Evolutionary conservation across 30 jellyfish, hydroid and myxozoan genomes (phyloP), one percentile per base, ranked within the genome.

Genomic region (Turritopsis rubra): DNA sequence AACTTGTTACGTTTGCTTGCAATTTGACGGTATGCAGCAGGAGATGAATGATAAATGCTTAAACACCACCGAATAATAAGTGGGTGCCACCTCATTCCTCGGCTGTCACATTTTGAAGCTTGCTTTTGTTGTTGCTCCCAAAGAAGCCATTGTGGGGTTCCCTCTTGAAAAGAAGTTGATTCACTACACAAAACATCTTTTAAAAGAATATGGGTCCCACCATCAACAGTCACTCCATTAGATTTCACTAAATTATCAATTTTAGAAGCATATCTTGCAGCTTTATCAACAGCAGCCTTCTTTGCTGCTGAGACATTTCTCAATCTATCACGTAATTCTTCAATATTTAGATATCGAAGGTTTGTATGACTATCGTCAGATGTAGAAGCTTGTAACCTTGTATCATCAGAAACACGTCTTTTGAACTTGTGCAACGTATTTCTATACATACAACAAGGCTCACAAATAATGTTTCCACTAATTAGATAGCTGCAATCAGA

Each of bases 61-160:
- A 73, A 30, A 30, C 82, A 73, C 82, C 82, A 73, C 60, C 82
- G 28, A 25, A 73, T 29, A 21, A 73, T 73, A 20, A 73, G 82
- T 22, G 82, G 82, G 60, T 73, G 82, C 82, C 82, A 73, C 31
- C 82, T 73, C 82, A 73, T 73, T 25, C 60, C 60, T 1, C 54
- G 52, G 24, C 26, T 25, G 24, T 25, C 24, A 22, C 60, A 19
- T 22, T 22, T 25, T 25, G 52, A 22, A 25, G 60, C 60, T 30
- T 22, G 52, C 31, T 73, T 30, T 8, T 22, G 28, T 29, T 73
- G 82, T 29, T 73, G 82, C 52, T 73, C 60, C 82, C 82, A 73
- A 20, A 73, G 54, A 25, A 73, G 54, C 52, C 82, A 25, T 28
- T 73, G 82, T 19, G 82, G 82, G 31, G 54, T 22, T 25, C 82